Conservation (phyloP, 2,113 vertebrate species). For the Lontra canadensis region DNA sequence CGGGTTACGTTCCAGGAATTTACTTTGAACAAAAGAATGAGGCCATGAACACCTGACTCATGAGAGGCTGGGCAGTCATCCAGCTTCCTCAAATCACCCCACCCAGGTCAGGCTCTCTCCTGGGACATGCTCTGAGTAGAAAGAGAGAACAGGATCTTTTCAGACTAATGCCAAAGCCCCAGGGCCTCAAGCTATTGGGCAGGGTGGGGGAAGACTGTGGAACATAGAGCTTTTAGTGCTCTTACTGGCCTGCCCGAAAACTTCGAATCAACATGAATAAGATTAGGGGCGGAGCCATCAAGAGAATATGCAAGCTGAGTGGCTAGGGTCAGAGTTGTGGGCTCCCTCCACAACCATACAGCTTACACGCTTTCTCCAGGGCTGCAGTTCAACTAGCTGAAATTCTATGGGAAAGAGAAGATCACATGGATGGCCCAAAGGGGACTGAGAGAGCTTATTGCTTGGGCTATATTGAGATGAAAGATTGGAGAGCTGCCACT, state of each 20-base stretch:
- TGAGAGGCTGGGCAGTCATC: conserved; percentile 51
- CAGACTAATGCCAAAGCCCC: not conserved
- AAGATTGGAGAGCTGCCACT: not conserved
- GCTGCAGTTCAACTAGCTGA: not conserved
- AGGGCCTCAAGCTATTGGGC: not conserved
- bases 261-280: not conserved
- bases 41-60: conserved; percentile 63
- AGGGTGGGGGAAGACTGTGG: no score
- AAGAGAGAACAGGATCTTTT: not conserved
- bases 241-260: not conserved
- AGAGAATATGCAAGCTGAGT: not conserved
- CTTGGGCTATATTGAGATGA: not conserved
- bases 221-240: not conserved
- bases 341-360: fast-evolving
- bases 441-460: not conserved
- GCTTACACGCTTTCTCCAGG: not conserved
- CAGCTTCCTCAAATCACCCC: conserved; percentile 57
- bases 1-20: conserved; percentile 63
- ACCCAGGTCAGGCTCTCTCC: conserved; percentile 21
- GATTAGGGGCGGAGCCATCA: not conserved
- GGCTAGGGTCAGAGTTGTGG: not conserved
- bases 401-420: not conserved
- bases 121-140: not conserved
- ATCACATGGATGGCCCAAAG: fast-evolving
- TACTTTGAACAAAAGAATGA: conserved; percentile 53